phyloP scores from a whole-genome alignment of 2,113 vertebrate genomes.

The Heterotilapia buettikoferi region DNA sequence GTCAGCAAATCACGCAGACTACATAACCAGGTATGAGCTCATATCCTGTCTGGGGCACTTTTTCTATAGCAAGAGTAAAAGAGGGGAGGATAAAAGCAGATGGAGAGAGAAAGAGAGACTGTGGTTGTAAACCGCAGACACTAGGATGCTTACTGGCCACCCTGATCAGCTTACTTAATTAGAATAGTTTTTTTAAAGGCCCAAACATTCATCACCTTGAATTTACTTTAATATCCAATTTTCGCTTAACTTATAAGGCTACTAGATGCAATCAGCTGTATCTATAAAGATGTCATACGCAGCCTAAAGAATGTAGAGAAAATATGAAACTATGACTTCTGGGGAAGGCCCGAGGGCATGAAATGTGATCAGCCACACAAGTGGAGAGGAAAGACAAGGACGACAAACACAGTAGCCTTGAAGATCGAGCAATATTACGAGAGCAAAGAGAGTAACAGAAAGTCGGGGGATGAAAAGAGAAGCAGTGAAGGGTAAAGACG shows the following conservation, averaged over 20 bases:
- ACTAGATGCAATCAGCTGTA: background rate
- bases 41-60: slow-evolving; percentile 68
- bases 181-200: slow-evolving; percentile 8
- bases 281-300: background rate
- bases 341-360: background rate
- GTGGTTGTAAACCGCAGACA: slow-evolving; percentile 32
- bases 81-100: slow-evolving; percentile 37
- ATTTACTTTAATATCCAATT: slow-evolving; percentile 20
- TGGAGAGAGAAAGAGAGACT: slow-evolving; percentile 40
- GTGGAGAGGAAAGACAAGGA: background rate
- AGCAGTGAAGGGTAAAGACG: background rate
- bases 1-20: slow-evolving; percentile 26
- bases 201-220: slow-evolving; percentile 9
- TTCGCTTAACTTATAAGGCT: background rate
- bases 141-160: slow-evolving; percentile 2
- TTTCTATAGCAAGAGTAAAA: slow-evolving; percentile 28
- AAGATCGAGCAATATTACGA: background rate
- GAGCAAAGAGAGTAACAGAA: background rate
- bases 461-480: background rate
- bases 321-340: background rate
- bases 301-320: background rate
- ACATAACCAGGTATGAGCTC: slow-evolving; percentile 62
- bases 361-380: background rate
- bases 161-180: slow-evolving; percentile 34
- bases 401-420: background rate